A percentile compares a stretch with the other conserved stretches of the same genome.
Evolutionary conservation across 1,140 invertebrate genomes (phyloP).

Genomic region (Amyelois transitella): DNA sequence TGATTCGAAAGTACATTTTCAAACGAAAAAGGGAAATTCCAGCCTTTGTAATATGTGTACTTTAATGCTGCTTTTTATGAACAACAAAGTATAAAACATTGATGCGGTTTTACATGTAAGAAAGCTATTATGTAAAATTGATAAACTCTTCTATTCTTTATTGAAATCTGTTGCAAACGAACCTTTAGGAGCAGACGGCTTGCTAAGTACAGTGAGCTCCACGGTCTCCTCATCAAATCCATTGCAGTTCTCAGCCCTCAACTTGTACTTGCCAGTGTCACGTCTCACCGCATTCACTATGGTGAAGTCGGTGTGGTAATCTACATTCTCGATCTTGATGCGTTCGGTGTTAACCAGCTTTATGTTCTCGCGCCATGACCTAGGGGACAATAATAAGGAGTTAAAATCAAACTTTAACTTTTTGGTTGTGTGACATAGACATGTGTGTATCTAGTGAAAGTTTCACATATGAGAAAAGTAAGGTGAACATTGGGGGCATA

Average conservation of each 20-base stretch:
- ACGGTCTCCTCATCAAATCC: constrained; percentile 93
- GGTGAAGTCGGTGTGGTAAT: constrained; percentile 93
- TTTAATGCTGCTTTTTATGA: too few species aligned
- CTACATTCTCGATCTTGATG: constrained; percentile 91
- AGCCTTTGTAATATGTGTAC: too few species aligned
- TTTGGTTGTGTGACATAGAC: too few species aligned
- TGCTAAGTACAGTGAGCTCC: constrained; percentile 92
- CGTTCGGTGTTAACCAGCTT: constrained; percentile 87
- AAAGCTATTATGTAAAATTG: background rate
- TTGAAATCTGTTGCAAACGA: background rate
- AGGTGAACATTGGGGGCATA: too few species aligned
- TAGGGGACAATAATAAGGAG: constrained; percentile 10
- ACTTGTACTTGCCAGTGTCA: constrained; percentile 93
- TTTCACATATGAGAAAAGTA: too few species aligned
- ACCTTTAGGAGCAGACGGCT: constrained; percentile 88
- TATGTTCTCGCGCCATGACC: constrained; percentile 87
- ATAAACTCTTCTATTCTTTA: background rate
- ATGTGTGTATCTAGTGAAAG: too few species aligned
- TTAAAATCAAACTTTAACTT: too few species aligned
- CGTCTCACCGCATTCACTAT: constrained; percentile 88
- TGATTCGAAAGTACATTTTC: too few species aligned
- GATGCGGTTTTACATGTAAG: too few species aligned
- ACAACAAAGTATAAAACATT: too few species aligned
- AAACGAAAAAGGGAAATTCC: too few species aligned
- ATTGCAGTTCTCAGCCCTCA: constrained; percentile 91